Evolutionary conservation across 2,888 invertebrate species (phyloP).

Genomic region (Cryptosula pallasiana): DNA sequence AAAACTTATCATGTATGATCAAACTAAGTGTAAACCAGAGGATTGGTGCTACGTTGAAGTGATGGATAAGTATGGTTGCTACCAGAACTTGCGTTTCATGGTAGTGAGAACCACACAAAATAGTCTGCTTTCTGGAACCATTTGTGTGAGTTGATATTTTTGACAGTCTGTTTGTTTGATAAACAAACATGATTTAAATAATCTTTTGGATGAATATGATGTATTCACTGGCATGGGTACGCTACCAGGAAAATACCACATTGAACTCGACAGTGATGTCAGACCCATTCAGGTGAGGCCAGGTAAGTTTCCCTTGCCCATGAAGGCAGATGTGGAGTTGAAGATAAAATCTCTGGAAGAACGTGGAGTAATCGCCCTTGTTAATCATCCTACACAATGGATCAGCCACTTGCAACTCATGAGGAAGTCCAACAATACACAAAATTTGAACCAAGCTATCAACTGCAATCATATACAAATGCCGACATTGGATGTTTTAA

Average conservation of each 20-base stretch:
- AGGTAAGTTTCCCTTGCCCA: too few relatives aligned
- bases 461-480: too few relatives aligned
- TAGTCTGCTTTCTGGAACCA: not conserved
- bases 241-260: not conserved
- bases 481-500: too few relatives aligned
- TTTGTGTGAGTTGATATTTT: not conserved
- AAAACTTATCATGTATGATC: not conserved
- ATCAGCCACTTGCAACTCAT: too few relatives aligned
- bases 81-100: not conserved
- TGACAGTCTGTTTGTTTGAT: not conserved
- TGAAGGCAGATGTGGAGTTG: too few relatives aligned
- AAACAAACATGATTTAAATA: not conserved
- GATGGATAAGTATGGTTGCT: not conserved
- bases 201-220: not conserved
- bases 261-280: too few relatives aligned
- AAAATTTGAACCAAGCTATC: too few relatives aligned
- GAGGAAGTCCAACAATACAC: too few relatives aligned
- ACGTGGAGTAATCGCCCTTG: too few relatives aligned
- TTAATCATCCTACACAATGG: too few relatives aligned
- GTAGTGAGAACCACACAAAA: constrained; percentile 1
- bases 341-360: too few relatives aligned
- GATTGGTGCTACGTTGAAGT: not conserved
- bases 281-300: too few relatives aligned
- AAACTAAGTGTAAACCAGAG: not conserved
- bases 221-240: not conserved